Conservation (phyloP, 2,888 invertebrate species). For the Oxyteleia sp. region DNA sequence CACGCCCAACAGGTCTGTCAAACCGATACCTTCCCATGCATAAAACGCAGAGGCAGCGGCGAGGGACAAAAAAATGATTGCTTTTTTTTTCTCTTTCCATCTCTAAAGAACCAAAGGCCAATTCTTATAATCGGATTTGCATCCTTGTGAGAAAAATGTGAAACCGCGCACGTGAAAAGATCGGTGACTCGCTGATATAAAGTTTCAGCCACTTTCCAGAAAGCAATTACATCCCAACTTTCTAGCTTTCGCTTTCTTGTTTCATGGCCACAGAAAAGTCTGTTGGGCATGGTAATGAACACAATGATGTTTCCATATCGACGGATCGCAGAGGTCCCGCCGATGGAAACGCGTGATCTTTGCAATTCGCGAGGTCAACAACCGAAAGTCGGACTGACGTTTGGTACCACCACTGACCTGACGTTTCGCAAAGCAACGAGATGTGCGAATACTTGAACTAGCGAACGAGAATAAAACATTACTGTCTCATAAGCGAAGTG, state of each 20-base stretch:
- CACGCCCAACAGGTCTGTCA: constrained; percentile 37
- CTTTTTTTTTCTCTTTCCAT: not conserved
- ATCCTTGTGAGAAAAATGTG: constrained; percentile 2
- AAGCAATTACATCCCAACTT: constrained; percentile 67
- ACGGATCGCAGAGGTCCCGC: no score
- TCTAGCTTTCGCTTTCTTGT: constrained; percentile 72
- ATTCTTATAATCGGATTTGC: not conserved
- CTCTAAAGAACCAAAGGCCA: not conserved
- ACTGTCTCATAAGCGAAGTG: no score
- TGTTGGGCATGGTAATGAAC: constrained; percentile 40
- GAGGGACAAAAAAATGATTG: no score
- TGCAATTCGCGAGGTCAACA: constrained; percentile 49
- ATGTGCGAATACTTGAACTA: not conserved
- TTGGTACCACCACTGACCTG: constrained; percentile 1
- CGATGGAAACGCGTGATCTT: no score
- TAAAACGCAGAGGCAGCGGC: not conserved
- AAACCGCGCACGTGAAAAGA: constrained; percentile 34
- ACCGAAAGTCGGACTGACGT: constrained; percentile 31
- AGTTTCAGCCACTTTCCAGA: constrained; percentile 63
- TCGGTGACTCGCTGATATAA: constrained; percentile 22
- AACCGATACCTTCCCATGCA: constrained; percentile 6
- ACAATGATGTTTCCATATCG: not conserved
- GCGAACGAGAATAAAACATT: not conserved
- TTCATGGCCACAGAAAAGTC: constrained; percentile 61
- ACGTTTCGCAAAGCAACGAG: constrained; percentile 29